A percentile compares a stretch with the other conserved stretches of the same genome.
Evolutionary conservation across 37 sponge, comb jelly and placozoan species (phyloP).

Genomic region (Theonella swinhoei): DNA sequence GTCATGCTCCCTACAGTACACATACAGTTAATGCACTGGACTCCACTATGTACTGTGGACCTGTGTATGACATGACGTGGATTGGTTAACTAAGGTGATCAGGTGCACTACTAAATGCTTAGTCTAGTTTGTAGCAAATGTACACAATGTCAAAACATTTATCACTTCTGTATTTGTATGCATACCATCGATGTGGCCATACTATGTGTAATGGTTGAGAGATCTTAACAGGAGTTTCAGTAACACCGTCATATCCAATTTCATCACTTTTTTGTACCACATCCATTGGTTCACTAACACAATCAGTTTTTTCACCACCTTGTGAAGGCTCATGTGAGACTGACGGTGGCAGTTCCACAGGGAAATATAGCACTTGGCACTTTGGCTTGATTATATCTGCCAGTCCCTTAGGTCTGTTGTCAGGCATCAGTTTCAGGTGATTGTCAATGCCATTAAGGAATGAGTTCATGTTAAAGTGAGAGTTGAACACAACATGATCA

Average conservation of each 20-base stretch:
- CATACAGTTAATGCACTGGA: too few species aligned
- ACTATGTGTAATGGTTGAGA: constrained; percentile 78
- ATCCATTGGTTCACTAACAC: neutral
- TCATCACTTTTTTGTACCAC: neutral
- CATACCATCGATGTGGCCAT: constrained; percentile 94
- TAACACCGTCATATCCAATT: neutral
- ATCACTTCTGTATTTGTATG: too few species aligned
- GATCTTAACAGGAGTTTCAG: neutral
- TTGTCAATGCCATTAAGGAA: constrained; percentile 73
- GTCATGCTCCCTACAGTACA: constrained; percentile 98
- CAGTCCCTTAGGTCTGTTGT: constrained; percentile 64
- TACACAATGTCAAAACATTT: too few species aligned
- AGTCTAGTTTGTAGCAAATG: too few species aligned
- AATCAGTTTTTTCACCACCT: neutral
- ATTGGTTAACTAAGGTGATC: too few species aligned
- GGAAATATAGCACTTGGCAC: constrained; percentile 80
- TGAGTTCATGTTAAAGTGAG: constrained; percentile 88
- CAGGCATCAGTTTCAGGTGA: constrained; percentile 80
- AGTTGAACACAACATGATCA: constrained; percentile 88
- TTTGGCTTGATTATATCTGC: constrained; percentile 65
- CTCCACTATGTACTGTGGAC: too few species aligned
- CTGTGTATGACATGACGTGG: too few species aligned
- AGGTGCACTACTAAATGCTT: too few species aligned
- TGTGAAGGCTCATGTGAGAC: neutral
- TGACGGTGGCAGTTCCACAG: constrained; percentile 47